Evolutionary conservation across 2,113 vertebrate genomes (phyloP).

Genomic region (Charina bottae): DNA sequence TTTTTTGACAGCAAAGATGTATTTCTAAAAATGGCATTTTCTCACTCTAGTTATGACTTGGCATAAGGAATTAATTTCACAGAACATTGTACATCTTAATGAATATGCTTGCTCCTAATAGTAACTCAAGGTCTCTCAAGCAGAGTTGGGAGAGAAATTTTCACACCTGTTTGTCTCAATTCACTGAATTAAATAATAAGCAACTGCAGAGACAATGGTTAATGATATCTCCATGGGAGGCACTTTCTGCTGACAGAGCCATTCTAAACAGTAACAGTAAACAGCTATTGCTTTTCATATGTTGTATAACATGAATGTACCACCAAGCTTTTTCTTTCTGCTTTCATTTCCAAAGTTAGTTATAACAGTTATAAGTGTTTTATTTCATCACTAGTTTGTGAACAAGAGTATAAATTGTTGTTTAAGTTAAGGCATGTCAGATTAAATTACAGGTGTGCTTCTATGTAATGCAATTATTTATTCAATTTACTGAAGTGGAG

Average conservation of each 20-base stretch:
- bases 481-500: neutral
- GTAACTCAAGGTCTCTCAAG: slow-evolving; percentile 55
- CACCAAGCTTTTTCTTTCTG: slow-evolving; percentile 1
- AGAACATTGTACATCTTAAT: slow-evolving; percentile 51
- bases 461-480: neutral
- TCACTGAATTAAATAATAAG: slow-evolving; percentile 51
- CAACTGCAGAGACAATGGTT: slow-evolving; percentile 31
- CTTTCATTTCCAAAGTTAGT: slow-evolving; percentile 29
- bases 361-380: slow-evolving; percentile 34
- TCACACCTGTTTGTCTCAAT: slow-evolving; percentile 45
- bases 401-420: neutral
- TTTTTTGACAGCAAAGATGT: slow-evolving; percentile 11
- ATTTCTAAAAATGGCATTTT: slow-evolving; percentile 25
- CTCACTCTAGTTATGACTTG: slow-evolving; percentile 52
- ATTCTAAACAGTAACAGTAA: slow-evolving; percentile 42
- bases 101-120: slow-evolving; percentile 47
- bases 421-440: neutral
- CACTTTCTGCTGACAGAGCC: slow-evolving; percentile 41
- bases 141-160: slow-evolving; percentile 30
- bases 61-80: slow-evolving; percentile 44
- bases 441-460: neutral
- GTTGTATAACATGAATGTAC: slow-evolving; percentile 42
- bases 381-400: neutral
- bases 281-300: slow-evolving; percentile 22
- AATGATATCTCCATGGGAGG: slow-evolving; percentile 35